Conservation (phyloP, 2,113 vertebrate genomes). For the Aptenodytes patagonicus region DNA sequence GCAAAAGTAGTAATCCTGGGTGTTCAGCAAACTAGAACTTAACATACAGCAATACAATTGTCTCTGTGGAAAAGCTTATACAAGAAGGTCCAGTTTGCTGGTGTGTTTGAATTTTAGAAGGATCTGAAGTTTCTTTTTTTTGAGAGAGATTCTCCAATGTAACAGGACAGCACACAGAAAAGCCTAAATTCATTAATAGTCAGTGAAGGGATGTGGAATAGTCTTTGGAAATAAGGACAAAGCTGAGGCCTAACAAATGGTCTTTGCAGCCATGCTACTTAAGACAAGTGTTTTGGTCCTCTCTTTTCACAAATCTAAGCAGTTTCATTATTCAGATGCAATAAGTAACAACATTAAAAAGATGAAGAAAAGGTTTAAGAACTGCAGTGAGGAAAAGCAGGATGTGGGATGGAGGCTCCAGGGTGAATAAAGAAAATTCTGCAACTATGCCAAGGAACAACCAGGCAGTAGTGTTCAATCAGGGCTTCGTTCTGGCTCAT, state of each 20-base stretch:
- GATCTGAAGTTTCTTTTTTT: neutral
- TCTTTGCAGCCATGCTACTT: neutral
- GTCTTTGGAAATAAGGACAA: neutral
- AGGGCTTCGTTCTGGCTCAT: neutral
- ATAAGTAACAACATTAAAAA: neutral
- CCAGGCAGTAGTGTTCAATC: neutral
- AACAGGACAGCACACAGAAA: neutral
- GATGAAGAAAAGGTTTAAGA: neutral
- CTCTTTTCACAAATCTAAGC: neutral
- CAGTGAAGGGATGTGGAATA: neutral
- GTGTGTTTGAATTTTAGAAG: neutral
- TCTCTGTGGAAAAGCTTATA: neutral
- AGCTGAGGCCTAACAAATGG: neutral
- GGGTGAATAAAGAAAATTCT: neutral
- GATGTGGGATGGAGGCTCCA: neutral
- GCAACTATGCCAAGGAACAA: neutral
- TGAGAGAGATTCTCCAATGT: neutral
- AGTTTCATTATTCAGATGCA: neutral
- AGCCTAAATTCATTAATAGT: neutral
- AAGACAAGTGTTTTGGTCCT: neutral
- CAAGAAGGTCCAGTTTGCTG: neutral
- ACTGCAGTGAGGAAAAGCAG: neutral
- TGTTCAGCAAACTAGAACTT: neutral
- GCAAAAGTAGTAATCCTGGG: neutral
- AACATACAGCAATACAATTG: neutral